phyloP scores from a whole-genome alignment of 2,113 vertebrate species.

The Ahaetulla prasina region DNA sequence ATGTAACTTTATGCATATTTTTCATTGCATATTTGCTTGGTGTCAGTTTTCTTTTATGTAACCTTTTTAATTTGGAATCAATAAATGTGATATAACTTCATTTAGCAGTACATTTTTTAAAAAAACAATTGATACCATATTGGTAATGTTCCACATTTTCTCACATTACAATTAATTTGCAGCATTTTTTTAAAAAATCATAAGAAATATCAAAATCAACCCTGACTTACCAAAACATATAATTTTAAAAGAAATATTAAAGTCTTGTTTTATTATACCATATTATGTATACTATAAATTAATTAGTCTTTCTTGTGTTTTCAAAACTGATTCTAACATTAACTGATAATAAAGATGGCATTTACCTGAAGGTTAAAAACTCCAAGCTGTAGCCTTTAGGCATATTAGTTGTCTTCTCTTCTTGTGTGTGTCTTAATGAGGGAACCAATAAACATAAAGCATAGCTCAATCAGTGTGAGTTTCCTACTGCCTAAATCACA shows the following conservation, averaged over 20 bases:
- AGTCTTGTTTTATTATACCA: background rate
- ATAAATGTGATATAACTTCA: slow-evolving; percentile 67
- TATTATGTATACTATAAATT: background rate
- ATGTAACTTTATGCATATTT: slow-evolving; percentile 56
- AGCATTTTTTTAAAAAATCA: background rate
- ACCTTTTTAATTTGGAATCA: slow-evolving; percentile 70
- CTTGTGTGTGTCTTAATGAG: background rate
- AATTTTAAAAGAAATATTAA: background rate
- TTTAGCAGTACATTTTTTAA: slow-evolving; percentile 67
- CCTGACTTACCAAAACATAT: background rate
- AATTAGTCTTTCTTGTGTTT: background rate
- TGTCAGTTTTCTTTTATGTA: slow-evolving; percentile 50
- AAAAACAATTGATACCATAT: slow-evolving; percentile 23
- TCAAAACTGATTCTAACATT: background rate
- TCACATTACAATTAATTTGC: slow-evolving; percentile 1
- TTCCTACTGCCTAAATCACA: background rate
- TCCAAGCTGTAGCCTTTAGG: slow-evolving; percentile 5
- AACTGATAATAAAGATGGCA: background rate
- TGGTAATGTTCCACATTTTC: slow-evolving; percentile 9
- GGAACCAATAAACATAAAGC: background rate
- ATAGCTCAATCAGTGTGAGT: background rate
- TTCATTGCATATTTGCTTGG: slow-evolving; percentile 60
- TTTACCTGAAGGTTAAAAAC: accelerated
- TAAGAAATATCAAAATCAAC: background rate
- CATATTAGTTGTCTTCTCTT: background rate